Evolutionary conservation across 2,888 invertebrate species (phyloP), one percentile per base, ranked within the genome.

Genomic region (Perizoma affinitatum): DNA sequence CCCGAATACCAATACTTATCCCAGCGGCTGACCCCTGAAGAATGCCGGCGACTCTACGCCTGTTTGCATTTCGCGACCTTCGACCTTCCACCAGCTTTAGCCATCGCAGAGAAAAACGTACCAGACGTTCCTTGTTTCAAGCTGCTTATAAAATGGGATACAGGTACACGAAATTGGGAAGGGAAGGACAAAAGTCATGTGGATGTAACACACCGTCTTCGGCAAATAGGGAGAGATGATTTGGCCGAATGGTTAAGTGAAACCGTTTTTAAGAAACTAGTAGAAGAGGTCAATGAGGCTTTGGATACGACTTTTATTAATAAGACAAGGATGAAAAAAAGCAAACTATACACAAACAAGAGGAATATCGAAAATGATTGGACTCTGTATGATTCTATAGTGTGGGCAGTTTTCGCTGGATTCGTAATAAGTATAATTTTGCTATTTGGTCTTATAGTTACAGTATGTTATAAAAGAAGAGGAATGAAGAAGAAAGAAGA

Each of bases 201-300:
- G 70, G 73, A 87, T 9, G 69, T 95, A 8, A 88, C 87, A 49
- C 92, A 88, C 46, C 88, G 95, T 68, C 79, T 95, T 34, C 87
- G 93, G 5, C 94, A 95, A 78, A 83, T 95, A 58, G 93, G 92
- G 33, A 93, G 92, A 67, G 63, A 66, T 0, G 93, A 94, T 64
- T 76, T 95, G 53, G 94, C 95, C 0, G 91, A 94, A 68, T 95
- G 95, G 95, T 74, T 95, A 0, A 93, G 94, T 6, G 88, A 82
- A 61, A 89, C 92, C 0, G 92, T 94, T 0, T 95, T 94, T 72
- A 84, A 89, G 44, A 86, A 94, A 67, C 76, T 95, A 36, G 88
- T 92, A 4, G 78, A 85, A 56, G 93, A 94, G 67, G 75, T 93
- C 6, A 83, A 88, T 62, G 76, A 82, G 4, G 67, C 83, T 40